Percentiles rank a stretch among this genome's conserved stretches.
Conservation (phyloP, 1,140 invertebrate species). For the Campoletis sonorensis region DNA sequence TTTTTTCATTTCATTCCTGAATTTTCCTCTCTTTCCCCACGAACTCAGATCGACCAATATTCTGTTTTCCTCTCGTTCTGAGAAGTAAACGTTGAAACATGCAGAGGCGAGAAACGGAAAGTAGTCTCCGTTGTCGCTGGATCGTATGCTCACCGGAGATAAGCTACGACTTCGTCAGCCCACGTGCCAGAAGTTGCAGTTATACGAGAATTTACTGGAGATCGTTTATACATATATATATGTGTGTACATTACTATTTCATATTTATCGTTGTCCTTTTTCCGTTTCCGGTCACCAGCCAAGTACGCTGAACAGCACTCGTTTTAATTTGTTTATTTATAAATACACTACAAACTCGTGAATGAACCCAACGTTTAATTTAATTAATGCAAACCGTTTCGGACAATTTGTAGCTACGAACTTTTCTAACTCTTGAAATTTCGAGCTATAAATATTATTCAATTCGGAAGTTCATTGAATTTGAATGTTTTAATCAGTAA, state of each 20-base stretch:
- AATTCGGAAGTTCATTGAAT: too few species aligned
- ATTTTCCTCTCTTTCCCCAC: background rate
- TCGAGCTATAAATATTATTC: too few species aligned
- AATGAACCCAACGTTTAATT: too few species aligned
- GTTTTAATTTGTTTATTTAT: too few species aligned
- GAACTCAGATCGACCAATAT: slow-evolving; percentile 1
- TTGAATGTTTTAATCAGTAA: too few species aligned
- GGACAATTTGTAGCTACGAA: too few species aligned
- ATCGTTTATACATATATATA: background rate
- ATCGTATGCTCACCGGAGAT: slow-evolving; percentile 21
- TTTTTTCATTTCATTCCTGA: slow-evolving; percentile 19
- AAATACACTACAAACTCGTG: too few species aligned
- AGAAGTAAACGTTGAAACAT: background rate
- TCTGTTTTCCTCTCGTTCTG: background rate
- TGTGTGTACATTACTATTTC: background rate
- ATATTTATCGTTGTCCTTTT: slow-evolving; percentile 6
- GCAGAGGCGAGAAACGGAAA: slow-evolving; percentile 34
- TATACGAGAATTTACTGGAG: background rate
- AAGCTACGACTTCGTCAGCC: slow-evolving; percentile 13
- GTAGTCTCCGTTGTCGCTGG: slow-evolving; percentile 20
- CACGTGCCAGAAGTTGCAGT: slow-evolving; percentile 21
- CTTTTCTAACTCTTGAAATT: too few species aligned
- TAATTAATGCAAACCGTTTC: too few species aligned
- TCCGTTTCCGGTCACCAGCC: slow-evolving; percentile 29
- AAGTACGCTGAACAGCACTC: background rate